phyloP scores from a whole-genome alignment of 2,888 invertebrate genomes.

The Cinara cedri region DNA sequence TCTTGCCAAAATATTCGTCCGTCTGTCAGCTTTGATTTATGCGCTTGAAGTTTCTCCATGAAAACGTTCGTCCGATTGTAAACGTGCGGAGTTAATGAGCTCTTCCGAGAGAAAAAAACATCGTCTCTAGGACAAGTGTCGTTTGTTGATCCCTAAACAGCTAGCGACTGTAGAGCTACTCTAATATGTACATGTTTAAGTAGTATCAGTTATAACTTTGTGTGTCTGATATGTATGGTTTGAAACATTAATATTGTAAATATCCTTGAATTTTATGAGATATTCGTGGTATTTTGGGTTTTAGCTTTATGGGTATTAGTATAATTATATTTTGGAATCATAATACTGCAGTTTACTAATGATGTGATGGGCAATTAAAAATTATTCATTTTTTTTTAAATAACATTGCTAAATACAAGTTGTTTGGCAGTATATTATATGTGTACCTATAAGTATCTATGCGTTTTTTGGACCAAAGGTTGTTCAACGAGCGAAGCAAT shows the following conservation, averaged over 20 bases:
- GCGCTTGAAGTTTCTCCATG: conserved; percentile 14
- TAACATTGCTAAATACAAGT: not conserved
- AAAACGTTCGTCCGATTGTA: conserved; percentile 6
- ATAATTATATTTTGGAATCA: no score
- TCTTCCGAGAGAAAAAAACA: not conserved
- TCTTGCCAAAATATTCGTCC: conserved; percentile 32
- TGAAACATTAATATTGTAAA: not conserved
- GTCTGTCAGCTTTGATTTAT: conserved; percentile 36
- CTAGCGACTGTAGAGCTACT: not conserved
- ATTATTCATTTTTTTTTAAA: no score
- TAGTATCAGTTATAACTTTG: not conserved
- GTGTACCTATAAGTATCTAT: not conserved
- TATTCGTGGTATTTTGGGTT: not conserved
- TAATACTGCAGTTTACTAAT: no score
- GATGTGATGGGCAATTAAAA: no score
- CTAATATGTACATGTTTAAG: conserved; percentile 9
- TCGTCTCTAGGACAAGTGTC: not conserved
- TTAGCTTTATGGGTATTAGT: no score
- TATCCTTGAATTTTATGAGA: not conserved
- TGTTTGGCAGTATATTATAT: no score
- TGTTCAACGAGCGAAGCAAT: not conserved
- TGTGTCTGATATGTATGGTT: no score
- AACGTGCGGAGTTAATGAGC: conserved; percentile 5
- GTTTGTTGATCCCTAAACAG: not conserved
- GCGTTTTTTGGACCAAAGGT: conserved; percentile 18